Conservation (phyloP, 2,888 invertebrate species). For the Eucriotettix oculatus region DNA sequence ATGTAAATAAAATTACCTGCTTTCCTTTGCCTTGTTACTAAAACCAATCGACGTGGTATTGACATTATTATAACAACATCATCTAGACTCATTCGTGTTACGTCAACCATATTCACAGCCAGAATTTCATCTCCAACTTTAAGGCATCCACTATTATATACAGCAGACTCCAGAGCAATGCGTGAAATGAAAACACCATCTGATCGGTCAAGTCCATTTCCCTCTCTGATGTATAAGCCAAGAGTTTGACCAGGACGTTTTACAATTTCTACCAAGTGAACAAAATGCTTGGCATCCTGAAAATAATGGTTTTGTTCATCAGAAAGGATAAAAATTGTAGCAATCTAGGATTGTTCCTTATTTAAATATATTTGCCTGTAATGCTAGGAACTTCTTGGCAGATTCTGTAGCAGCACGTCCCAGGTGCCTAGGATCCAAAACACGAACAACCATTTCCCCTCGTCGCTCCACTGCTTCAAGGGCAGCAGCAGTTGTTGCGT, state of each 20-base stretch:
- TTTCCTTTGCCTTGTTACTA: slow-evolving; percentile 79
- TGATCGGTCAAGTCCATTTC: slow-evolving; percentile 89
- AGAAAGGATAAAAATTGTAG: no score
- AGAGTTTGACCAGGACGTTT: slow-evolving; percentile 97
- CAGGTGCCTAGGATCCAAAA: slow-evolving; percentile 74
- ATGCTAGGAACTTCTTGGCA: slow-evolving; percentile 67
- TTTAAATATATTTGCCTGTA: slow-evolving; percentile 32
- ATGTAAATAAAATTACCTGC: slow-evolving; percentile 4
- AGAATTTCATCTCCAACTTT: slow-evolving; percentile 97
- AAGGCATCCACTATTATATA: slow-evolving; percentile 92
- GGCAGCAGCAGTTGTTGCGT: slow-evolving; percentile 81
- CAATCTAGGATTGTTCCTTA: no score
- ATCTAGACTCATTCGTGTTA: slow-evolving; percentile 93
- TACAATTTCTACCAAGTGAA: slow-evolving; percentile 92
- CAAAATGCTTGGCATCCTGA: slow-evolving; percentile 58
- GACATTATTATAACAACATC: slow-evolving; percentile 99
- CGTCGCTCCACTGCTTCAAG: slow-evolving; percentile 83
- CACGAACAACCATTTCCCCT: slow-evolving; percentile 91
- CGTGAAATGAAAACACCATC: slow-evolving; percentile 97
- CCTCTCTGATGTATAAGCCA: slow-evolving; percentile 95
- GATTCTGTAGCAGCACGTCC: slow-evolving; percentile 74
- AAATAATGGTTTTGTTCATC: slow-evolving; percentile 1
- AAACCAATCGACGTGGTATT: slow-evolving; percentile 85
- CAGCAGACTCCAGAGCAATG: slow-evolving; percentile 89
- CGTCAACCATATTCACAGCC: slow-evolving; percentile 94